Conservation (phyloP, 2,888 invertebrate genomes). For the Agrenia bidenticulata region DNA sequence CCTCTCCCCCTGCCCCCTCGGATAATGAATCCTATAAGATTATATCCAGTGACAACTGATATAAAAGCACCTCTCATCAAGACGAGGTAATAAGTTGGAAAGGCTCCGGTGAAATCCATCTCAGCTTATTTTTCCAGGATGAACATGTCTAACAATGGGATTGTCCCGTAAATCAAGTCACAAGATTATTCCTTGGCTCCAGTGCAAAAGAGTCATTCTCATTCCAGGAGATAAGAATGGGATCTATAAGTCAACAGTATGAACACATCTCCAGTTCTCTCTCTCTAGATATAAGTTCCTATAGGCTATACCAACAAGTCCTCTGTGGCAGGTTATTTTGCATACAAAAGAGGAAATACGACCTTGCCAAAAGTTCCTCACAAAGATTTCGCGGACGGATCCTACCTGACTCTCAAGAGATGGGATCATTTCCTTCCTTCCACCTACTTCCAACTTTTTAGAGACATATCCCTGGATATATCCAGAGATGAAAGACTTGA, state of each 20-base stretch:
- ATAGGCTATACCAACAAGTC: too few species aligned
- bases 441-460: neutral
- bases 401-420: slow-evolving; percentile 9
- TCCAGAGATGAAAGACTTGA: neutral
- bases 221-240: too few species aligned
- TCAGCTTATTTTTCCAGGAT: neutral
- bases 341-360: slow-evolving; percentile 20
- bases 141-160: neutral
- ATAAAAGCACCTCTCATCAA: too few species aligned
- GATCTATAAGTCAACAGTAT: too few species aligned
- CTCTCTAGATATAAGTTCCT: too few species aligned
- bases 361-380: slow-evolving; percentile 18
- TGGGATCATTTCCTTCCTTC: slow-evolving; percentile 20
- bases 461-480: neutral
- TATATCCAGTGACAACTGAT: too few species aligned
- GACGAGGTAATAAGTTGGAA: too few species aligned
- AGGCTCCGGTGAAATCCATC: too few species aligned
- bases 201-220: slow-evolving; percentile 7
- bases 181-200: slow-evolving; percentile 5
- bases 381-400: neutral
- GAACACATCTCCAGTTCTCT: too few species aligned
- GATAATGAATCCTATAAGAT: too few species aligned
- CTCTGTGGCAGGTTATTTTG: slow-evolving; percentile 15
- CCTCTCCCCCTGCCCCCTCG: too few species aligned
- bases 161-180: slow-evolving; percentile 9